These are phyloP conservation scores for Brachionus manjavacas DNA, from an alignment of 1,140 invertebrate species.

Conservation along the genomic window DNA sequence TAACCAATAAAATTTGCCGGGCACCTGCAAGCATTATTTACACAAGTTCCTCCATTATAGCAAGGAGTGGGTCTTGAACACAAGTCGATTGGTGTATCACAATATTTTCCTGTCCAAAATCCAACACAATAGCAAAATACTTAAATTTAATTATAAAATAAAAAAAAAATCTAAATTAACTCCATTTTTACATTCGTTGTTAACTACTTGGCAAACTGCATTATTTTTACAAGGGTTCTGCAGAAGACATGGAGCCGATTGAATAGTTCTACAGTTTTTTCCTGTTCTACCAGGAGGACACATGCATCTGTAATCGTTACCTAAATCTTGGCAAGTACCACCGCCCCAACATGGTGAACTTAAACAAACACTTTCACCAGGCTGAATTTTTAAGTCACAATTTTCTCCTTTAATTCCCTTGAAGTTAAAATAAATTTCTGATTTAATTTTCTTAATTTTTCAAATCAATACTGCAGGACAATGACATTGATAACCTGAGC, in stretches of 20 bases:
- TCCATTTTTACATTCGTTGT: not conserved
- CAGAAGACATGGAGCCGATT: slow-evolving; percentile 36
- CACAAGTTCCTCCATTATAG: slow-evolving; percentile 27
- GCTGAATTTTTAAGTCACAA: slow-evolving; percentile 19
- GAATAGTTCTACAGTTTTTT: slow-evolving; percentile 38
- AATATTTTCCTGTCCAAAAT: slow-evolving; percentile 36
- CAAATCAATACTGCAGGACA: slow-evolving; percentile 15
- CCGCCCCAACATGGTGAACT: slow-evolving; percentile 37
- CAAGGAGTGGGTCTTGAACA: slow-evolving; percentile 5
- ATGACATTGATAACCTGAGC: not conserved
- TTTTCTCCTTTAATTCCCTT: slow-evolving; percentile 26
- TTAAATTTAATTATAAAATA: not conserved
- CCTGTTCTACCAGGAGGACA: slow-evolving; percentile 18
- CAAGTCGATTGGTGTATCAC: not conserved
- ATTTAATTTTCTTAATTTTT: not conserved
- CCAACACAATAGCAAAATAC: slow-evolving; percentile 38
- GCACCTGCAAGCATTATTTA: slow-evolving; percentile 29
- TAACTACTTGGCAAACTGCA: slow-evolving; percentile 15
- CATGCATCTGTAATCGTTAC: slow-evolving; percentile 2
- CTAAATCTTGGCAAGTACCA: slow-evolving; percentile 20
- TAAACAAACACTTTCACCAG: not conserved
- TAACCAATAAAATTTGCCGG: slow-evolving; percentile 33
- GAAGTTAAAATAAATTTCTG: not conserved
- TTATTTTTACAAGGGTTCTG: slow-evolving; percentile 33
- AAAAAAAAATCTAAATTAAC: not conserved